Percentiles rank a stretch among this genome's conserved stretches.
Evolutionary conservation across 2,113 vertebrate genomes (phyloP).

Genomic region (Eolophus roseicapilla): DNA sequence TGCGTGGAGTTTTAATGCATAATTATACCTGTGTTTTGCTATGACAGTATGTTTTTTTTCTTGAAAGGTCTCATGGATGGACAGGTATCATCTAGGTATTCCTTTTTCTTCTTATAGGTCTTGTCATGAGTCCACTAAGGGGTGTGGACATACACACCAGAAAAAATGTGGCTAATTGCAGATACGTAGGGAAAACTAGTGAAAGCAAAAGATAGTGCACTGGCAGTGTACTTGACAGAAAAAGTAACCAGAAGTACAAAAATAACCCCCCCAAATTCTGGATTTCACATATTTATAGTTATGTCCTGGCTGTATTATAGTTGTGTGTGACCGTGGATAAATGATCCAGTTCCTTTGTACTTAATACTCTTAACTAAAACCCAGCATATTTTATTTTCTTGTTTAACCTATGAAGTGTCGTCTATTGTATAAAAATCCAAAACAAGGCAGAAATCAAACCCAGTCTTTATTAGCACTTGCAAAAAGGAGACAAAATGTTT

Average conservation of each 20-base stretch:
- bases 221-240: background rate
- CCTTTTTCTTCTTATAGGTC: background rate
- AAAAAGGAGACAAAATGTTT: background rate
- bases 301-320: background rate
- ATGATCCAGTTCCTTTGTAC: background rate
- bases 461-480: background rate
- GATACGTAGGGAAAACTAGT: background rate
- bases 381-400: background rate
- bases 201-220: background rate
- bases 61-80: background rate
- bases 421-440: background rate
- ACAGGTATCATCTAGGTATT: background rate
- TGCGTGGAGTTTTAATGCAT: background rate
- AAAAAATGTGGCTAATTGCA: background rate
- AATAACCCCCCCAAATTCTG: background rate
- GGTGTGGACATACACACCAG: accelerated
- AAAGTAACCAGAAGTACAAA: background rate
- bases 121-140: background rate
- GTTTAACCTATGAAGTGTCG: background rate
- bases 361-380: background rate
- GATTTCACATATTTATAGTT: background rate
- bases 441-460: background rate
- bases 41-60: background rate
- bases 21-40: background rate
- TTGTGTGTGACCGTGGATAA: background rate